Base-by-base conservation (phyloP, 2,113 vertebrate genomes). In the Sorex fumeus region DNA sequence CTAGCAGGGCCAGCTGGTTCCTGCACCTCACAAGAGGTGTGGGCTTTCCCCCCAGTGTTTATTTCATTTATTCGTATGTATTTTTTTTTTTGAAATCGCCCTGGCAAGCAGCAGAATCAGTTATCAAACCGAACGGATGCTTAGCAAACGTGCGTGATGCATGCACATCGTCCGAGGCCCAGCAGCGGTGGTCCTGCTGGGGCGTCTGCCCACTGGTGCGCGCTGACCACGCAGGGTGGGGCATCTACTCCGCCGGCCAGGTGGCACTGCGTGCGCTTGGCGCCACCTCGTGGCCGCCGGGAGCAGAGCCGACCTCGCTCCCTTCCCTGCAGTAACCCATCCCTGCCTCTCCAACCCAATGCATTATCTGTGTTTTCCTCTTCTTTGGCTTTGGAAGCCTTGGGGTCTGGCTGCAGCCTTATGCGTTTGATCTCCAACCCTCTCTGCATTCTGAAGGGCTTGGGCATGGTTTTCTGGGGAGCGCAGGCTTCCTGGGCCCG, bases 261-360 rank as follows among this genome's bases (percentile, higher is more conserved):
- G 67, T 40, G 50, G 79, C 84, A 90, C 94, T 62, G 81, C 81
- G 64, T 93, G 94, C 86, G 53, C 88, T 43, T n/a, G 89, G 96
- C 97, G 96, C 97, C 98, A 97, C 91, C 98, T 98, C 96, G 97
- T 96, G 98, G 64, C 91, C 82, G 0, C 1, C 32, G 1, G 21
- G 10, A 27, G 88, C 32, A 92, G 84, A 88, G 64, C 2, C 0
- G 23, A 28, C 40, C 40, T 40, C 40, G 40, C 40, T 40, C 40
- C 47, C 8, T 34, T 40, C 40, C 47, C 8, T 34, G 80, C 93
- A 36, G 53, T 25, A 10, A 36, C 21, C 13, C 57, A 60, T 13
- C 40, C 40, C 40, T 40, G 40, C 40, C 40, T 40, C 12, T 60
- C 21, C 57, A 60, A 60, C 32, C 2, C n/a, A 1, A 18, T 28